Evolutionary conservation across 1,140 invertebrate genomes (phyloP).

Genomic region (Teleogryllus occipitalis): DNA sequence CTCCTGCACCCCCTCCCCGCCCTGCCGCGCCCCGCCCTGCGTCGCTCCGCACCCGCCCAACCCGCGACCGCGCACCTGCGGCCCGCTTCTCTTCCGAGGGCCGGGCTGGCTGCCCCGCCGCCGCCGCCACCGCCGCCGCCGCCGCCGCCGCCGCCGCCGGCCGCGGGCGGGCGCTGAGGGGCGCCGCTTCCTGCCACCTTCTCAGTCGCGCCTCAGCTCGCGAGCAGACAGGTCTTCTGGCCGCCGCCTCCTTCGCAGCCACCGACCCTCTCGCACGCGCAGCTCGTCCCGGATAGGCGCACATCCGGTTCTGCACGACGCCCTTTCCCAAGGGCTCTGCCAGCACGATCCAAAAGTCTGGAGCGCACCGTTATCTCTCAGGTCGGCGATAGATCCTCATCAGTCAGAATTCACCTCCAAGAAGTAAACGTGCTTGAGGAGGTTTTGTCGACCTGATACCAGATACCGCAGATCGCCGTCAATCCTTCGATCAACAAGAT

Average conservation of each 20-base stretch:
- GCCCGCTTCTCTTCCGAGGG: not conserved
- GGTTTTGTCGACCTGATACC: no score
- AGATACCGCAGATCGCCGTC: no score
- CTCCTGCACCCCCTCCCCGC: no score
- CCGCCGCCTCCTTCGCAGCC: not conserved
- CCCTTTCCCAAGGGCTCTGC: not conserved
- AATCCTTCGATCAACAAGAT: no score
- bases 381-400: not conserved
- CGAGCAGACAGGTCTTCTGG: not conserved
- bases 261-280: no score
- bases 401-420: no score
- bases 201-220: not conserved
- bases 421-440: no score
- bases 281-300: no score
- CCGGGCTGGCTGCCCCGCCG: no score
- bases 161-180: not conserved
- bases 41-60: not conserved
- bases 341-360: not conserved
- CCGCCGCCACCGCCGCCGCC: no score
- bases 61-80: not conserved
- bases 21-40: not conserved
- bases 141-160: no score
- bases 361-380: not conserved
- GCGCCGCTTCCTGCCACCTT: not conserved
- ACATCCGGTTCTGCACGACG: no score